Conservation (phyloP, 2,797 vertebrate genomes). For the Platyrinchus mystaceus region DNA sequence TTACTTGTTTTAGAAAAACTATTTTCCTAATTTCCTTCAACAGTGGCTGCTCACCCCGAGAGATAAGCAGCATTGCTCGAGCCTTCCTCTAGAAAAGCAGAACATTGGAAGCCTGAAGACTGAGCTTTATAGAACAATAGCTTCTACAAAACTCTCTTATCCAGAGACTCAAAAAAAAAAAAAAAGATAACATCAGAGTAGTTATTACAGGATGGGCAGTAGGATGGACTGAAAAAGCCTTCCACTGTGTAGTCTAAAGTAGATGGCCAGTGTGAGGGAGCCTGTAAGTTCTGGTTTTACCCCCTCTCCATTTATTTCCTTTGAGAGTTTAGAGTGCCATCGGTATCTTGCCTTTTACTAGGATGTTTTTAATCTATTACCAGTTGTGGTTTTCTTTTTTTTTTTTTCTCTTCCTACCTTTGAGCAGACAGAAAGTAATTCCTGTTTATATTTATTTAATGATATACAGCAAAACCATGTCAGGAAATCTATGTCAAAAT, state of each 20-base stretch:
- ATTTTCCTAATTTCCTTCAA: background rate
- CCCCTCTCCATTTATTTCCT: background rate
- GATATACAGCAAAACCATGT: background rate
- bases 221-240: background rate
- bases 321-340: background rate
- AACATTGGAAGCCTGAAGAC: background rate
- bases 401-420: background rate
- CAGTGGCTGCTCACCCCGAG: background rate
- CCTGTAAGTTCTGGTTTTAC: background rate
- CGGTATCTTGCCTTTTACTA: background rate
- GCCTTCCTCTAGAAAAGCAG: background rate
- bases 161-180: background rate
- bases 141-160: background rate
- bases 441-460: constrained; percentile 10
- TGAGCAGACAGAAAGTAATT: background rate
- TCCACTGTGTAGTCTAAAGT: background rate
- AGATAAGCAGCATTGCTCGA: background rate
- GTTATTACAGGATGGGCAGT: background rate
- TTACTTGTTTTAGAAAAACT: background rate
- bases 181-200: background rate
- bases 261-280: background rate
- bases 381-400: background rate
- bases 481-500: background rate
- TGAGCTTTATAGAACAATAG: background rate
- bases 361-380: background rate